phyloP scores from a whole-genome alignment of 64 coral and sea anemone genomes.

The Cladopsammia gracilis region DNA sequence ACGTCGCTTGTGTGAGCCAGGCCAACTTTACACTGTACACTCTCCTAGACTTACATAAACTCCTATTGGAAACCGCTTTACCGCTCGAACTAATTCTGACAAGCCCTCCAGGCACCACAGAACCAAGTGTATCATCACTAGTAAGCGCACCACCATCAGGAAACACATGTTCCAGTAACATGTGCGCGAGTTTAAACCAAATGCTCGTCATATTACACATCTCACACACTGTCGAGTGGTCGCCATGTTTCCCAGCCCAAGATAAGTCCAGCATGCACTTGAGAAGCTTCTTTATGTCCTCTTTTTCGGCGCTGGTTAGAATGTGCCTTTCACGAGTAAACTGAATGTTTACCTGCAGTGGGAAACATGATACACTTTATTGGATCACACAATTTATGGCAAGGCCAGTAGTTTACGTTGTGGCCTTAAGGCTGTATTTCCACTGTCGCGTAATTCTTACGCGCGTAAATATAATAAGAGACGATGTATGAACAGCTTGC shows the following conservation, averaged over 20 bases:
- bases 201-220: constrained; percentile 91
- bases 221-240: constrained; percentile 80
- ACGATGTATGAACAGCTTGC: too few species aligned
- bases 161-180: constrained; percentile 87
- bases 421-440: too few species aligned
- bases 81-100: constrained; percentile 62
- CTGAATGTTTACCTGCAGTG: constrained; percentile 80
- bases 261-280: constrained; percentile 92
- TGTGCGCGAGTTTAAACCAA: constrained; percentile 93
- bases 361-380: neutral
- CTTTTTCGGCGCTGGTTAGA: constrained; percentile 79
- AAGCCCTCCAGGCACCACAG: constrained; percentile 63
- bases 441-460: too few species aligned
- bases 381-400: too few species aligned
- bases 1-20: too few species aligned
- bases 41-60: constrained; percentile 28
- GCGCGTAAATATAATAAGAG: too few species aligned
- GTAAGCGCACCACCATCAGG: constrained; percentile 45
- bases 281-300: constrained; percentile 89
- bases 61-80: constrained; percentile 81
- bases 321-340: constrained; percentile 76
- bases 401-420: too few species aligned
- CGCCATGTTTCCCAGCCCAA: constrained; percentile 86
- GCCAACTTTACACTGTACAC: too few species aligned
- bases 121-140: constrained; percentile 57